Conservation (phyloP, 2,797 vertebrate species). For the Pampus argenteus region DNA sequence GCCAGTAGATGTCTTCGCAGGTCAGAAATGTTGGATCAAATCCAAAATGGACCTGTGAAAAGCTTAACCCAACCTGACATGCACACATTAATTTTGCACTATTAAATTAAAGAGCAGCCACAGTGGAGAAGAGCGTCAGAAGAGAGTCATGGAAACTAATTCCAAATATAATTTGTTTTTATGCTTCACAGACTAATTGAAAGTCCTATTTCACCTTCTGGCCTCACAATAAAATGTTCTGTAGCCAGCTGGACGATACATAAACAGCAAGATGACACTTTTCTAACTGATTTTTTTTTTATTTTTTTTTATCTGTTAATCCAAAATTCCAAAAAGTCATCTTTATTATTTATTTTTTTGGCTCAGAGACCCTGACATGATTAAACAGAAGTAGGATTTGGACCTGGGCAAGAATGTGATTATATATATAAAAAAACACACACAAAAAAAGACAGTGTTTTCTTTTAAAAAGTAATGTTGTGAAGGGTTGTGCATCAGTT, state of each 20-base stretch:
- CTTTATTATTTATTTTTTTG: background rate
- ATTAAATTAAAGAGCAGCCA: background rate
- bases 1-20: background rate
- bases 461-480: background rate
- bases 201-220: background rate
- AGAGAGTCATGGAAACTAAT: background rate
- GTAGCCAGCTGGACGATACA: background rate
- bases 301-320: background rate
- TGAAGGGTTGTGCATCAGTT: background rate
- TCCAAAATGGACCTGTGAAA: background rate
- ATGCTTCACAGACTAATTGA: constrained; percentile 1
- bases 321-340: background rate
- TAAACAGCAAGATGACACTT: background rate
- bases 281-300: too few relatives aligned
- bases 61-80: background rate
- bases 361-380: too few relatives aligned
- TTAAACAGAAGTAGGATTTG: too few relatives aligned
- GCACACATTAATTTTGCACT: too few relatives aligned
- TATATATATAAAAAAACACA: too few relatives aligned
- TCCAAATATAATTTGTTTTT: background rate
- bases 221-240: background rate
- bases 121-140: background rate
- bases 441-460: background rate
- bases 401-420: background rate
- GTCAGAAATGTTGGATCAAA: background rate